These are phyloP conservation scores for Yasuhikotakia modesta DNA, from an alignment of 2,797 vertebrate genomes.

Conservation along the genomic window DNA sequence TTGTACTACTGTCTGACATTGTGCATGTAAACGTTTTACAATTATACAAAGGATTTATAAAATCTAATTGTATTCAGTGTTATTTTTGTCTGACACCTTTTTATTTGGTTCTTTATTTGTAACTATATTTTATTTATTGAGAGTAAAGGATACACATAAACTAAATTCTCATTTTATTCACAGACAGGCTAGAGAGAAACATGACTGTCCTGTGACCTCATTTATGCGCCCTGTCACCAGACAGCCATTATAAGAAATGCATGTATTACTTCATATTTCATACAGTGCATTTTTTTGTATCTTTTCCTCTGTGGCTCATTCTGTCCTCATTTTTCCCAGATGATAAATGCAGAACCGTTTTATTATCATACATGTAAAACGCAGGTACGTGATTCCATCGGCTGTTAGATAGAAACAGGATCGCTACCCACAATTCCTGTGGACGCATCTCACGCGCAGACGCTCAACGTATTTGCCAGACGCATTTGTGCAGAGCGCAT, in stretches of 20 bases:
- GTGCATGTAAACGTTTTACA: too few species aligned
- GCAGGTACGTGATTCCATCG: constrained; percentile 88
- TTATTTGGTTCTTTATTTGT: too few species aligned
- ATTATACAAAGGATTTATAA: too few species aligned
- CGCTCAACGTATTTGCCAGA: constrained; percentile 79
- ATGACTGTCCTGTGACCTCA: not conserved
- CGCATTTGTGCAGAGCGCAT: constrained; percentile 93
- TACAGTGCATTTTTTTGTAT: constrained; percentile 1
- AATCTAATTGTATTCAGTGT: not conserved
- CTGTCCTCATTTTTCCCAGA: constrained; percentile 70
- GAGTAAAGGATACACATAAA: too few species aligned
- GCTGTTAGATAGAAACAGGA: constrained; percentile 62
- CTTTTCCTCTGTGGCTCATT: constrained; percentile 54
- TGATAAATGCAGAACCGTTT: constrained; percentile 83
- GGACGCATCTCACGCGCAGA: not conserved
- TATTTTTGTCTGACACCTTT: too few species aligned
- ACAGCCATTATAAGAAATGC: not conserved
- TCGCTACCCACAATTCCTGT: constrained; percentile 60
- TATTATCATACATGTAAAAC: constrained; percentile 89
- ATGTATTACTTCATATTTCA: too few species aligned
- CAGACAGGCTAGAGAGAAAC: not conserved
- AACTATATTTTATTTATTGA: too few species aligned
- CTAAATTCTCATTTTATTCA: not conserved
- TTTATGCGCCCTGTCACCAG: not conserved
- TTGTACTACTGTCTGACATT: too few species aligned